A percentile compares a stretch with the other conserved stretches of the same genome.
These are phyloP conservation scores for Nemurella pictetii DNA, from an alignment of 2,888 invertebrate species.

Conservation along the genomic window DNA sequence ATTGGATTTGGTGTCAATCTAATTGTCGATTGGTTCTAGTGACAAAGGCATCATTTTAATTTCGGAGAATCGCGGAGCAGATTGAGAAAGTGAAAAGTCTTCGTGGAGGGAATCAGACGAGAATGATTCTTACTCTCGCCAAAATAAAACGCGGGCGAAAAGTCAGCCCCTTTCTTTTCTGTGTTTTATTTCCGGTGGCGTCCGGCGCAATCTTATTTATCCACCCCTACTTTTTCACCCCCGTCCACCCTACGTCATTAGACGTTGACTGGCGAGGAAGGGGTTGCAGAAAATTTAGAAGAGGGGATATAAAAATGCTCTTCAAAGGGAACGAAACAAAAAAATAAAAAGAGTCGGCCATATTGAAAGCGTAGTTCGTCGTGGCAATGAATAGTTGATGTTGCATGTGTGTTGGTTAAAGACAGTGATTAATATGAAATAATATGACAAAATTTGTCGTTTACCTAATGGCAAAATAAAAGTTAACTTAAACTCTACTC, in stretches of 20 bases:
- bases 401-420: not conserved
- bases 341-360: conserved; percentile 21
- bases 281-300: conserved; percentile 12
- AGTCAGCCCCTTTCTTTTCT: conserved; percentile 34
- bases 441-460: not conserved
- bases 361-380: not conserved
- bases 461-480: not conserved
- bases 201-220: conserved; percentile 39
- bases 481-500: not conserved
- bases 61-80: not conserved
- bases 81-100: not conserved
- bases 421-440: not conserved
- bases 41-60: not conserved
- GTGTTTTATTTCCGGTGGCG: conserved; percentile 38
- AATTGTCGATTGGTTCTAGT: not conserved
- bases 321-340: conserved; percentile 27
- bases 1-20: not conserved
- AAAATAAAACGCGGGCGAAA: conserved; percentile 16
- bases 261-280: not conserved
- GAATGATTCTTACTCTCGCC: not conserved
- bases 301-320: conserved; percentile 18
- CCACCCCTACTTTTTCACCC: conserved; percentile 34
- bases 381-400: not conserved
- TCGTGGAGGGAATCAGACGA: not conserved
- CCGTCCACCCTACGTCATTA: conserved; percentile 32